Evolutionary conservation across 2,888 invertebrate genomes (phyloP), one percentile per base, ranked within the genome.

Genomic region (Apotomis capreana): DNA sequence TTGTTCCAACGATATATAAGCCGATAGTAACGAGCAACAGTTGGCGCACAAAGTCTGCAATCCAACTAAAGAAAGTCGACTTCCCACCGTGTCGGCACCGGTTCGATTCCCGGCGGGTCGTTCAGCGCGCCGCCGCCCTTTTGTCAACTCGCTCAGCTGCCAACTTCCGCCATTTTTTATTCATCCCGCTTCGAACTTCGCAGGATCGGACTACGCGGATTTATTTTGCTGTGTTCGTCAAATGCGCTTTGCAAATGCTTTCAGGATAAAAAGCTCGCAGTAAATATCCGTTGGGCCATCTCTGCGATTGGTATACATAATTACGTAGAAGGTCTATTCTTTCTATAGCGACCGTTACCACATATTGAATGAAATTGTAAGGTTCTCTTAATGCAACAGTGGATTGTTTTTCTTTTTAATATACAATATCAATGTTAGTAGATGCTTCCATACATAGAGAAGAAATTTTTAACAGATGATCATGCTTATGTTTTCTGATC

Each of bases 51-150:
- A 36, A 57, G 26, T 15, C 10, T 9, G 49, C 3, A 3, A 49
- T 49, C 49, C 10, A 40, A 58, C 58, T 59, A 59, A 59, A 40
- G 40, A 59, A 40, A 40, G 12, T 40, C 37, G 36, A 36, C 8
- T 36, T 36, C 12, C 57, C 26, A 40, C 37, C 40, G 36, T 54
- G 49, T 51, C 5, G 51, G 54, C 44, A 64, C 54, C 64, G 64
- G 54, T 64, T 64, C 64, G 54, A 64, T 64, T 64, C 64, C 64
- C 64, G 54, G 54, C 64, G 64, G 63, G 54, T 15, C 64, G 44
- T 64, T 55, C 54, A 52, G n/a, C 37, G 10, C 15, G 26, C 26
- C 26, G 26, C 2, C 26, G 64, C 54, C 54, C 54, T 44, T 64
- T 64, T 64, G 64, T 64, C 44, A 55, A 64, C 64, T 64, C 12